phyloP scores from a whole-genome alignment of 2,888 invertebrate genomes.

The Eugnorisma glareosa region DNA sequence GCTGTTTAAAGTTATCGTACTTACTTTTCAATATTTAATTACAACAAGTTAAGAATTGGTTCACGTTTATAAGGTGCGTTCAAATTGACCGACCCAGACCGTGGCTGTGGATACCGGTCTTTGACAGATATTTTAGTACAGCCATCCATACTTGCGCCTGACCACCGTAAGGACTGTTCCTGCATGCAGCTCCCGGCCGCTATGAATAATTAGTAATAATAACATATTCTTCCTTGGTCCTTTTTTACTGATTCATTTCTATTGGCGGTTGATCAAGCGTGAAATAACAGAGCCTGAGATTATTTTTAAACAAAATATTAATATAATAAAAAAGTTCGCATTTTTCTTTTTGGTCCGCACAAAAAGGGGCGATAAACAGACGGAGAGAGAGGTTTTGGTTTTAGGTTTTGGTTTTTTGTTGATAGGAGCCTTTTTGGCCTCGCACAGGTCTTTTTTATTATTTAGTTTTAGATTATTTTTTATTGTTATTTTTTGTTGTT shows the following conservation, averaged over 20 bases:
- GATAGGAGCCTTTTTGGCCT: too few relatives aligned
- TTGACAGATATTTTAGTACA: neutral
- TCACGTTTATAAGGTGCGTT: neutral
- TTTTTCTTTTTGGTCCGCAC: neutral
- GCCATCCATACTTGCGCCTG: neutral
- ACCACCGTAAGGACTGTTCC: neutral
- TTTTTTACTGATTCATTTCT: too few relatives aligned
- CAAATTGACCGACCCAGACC: neutral
- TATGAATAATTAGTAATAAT: neutral
- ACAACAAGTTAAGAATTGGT: neutral
- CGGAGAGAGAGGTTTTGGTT: too few relatives aligned
- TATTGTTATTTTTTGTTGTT: too few relatives aligned
- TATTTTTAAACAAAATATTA: too few relatives aligned
- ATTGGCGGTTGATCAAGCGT: neutral
- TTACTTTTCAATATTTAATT: neutral
- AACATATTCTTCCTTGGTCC: too few relatives aligned
- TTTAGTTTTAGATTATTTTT: too few relatives aligned
- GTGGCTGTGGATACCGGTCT: neutral
- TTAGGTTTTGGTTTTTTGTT: too few relatives aligned
- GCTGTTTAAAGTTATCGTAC: slow-evolving; percentile 4
- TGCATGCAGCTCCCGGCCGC: neutral
- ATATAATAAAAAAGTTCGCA: neutral
- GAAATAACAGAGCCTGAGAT: neutral
- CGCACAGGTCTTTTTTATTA: too few relatives aligned
- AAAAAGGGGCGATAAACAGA: neutral